phyloP scores from a whole-genome alignment of 2,888 invertebrate species.

The Brachypalpus laphriformis region DNA sequence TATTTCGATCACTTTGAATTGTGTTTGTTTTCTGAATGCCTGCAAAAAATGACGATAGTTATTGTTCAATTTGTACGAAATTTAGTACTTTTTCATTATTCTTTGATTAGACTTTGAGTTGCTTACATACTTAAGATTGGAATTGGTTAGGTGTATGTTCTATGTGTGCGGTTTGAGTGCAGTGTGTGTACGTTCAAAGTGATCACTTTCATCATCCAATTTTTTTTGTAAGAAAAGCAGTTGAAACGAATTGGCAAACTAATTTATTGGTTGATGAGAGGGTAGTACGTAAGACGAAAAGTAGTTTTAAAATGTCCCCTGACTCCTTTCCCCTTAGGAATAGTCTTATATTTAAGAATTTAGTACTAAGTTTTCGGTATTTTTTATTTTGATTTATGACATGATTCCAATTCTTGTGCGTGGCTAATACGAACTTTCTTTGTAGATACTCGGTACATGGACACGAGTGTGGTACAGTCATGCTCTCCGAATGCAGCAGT shows the following conservation, averaged over 20 bases:
- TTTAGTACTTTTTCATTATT: slow-evolving; percentile 48
- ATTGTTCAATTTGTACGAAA: slow-evolving; percentile 49
- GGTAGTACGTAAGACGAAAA: slow-evolving; percentile 52
- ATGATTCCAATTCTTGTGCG: slow-evolving; percentile 70
- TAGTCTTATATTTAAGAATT: slow-evolving; percentile 51
- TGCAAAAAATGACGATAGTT: slow-evolving; percentile 45
- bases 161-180: slow-evolving; percentile 5
- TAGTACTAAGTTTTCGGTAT: slow-evolving; percentile 47
- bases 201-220: slow-evolving; percentile 76
- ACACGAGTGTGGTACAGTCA: slow-evolving; percentile 75
- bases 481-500: slow-evolving; percentile 31
- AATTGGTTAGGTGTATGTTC: slow-evolving; percentile 53
- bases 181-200: slow-evolving; percentile 73
- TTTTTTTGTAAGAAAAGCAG: slow-evolving; percentile 18
- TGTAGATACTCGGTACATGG: slow-evolving; percentile 81
- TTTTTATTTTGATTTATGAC: slow-evolving; percentile 55
- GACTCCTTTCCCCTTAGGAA: slow-evolving; percentile 43
- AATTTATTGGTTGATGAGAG: slow-evolving; percentile 74
- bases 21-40: slow-evolving; percentile 26
- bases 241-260: slow-evolving; percentile 41
- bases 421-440: slow-evolving; percentile 75
- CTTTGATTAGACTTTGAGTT: slow-evolving; percentile 41
- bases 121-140: slow-evolving; percentile 20
- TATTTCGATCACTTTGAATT: slow-evolving; percentile 75
- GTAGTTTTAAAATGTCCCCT: slow-evolving; percentile 38